phyloP scores from a whole-genome alignment of 2,888 invertebrate genomes.

The Lochmaea crataegi region DNA sequence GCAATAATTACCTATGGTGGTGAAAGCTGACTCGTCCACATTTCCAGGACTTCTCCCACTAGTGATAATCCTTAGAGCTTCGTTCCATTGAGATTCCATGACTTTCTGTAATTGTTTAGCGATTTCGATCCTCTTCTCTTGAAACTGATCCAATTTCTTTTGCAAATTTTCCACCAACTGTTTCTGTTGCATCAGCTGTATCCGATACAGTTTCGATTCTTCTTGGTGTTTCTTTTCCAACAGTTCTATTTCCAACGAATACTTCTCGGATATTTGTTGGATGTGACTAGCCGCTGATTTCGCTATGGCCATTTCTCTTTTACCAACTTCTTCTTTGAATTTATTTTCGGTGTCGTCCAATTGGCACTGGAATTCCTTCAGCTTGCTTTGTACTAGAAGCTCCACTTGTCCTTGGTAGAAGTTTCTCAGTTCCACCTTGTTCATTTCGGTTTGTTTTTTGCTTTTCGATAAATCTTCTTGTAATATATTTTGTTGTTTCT shows the following conservation, averaged over 20 bases:
- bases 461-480: conserved; percentile 62
- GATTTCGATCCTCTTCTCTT: conserved; percentile 58
- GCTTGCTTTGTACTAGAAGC: conserved; percentile 78
- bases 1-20: conserved; percentile 29
- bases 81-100: conserved; percentile 86
- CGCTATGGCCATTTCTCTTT: conserved; percentile 74
- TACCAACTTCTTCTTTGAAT: conserved; percentile 73
- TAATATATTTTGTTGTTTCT: conserved; percentile 63
- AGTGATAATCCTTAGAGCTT: conserved; percentile 78
- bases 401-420: conserved; percentile 87
- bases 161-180: conserved; percentile 77
- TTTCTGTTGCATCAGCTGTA: conserved; percentile 77
- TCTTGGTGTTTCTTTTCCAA: conserved; percentile 83
- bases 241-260: conserved; percentile 79
- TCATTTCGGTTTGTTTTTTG: conserved; percentile 71
- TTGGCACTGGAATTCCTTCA: conserved; percentile 82
- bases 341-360: conserved; percentile 76
- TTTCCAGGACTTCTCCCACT: conserved; percentile 55
- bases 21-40: conserved; percentile 34
- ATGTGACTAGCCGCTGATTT: conserved; percentile 80
- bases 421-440: conserved; percentile 75
- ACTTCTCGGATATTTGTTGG: conserved; percentile 77
- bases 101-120: conserved; percentile 78
- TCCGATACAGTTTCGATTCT: conserved; percentile 78
- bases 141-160: conserved; percentile 67